Evolutionary conservation across 2,888 invertebrate genomes (phyloP).

Genomic region (Penaeus monodon): DNA sequence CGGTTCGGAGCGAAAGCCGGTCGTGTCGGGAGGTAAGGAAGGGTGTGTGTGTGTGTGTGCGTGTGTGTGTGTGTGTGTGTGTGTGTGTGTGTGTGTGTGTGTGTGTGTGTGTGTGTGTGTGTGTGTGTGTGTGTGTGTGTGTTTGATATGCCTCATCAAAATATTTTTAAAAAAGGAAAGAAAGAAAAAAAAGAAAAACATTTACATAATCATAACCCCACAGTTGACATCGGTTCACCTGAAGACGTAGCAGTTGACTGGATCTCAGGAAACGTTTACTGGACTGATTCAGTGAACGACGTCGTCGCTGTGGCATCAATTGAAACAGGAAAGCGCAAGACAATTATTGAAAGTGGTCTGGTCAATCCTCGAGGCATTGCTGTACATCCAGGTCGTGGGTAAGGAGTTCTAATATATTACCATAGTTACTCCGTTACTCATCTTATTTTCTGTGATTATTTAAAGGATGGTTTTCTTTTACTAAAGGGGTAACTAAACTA

Average conservation of each 20-base stretch:
- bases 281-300: conserved; percentile 92
- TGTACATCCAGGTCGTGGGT: conserved; percentile 90
- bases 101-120: too few relatives aligned
- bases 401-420: conserved; percentile 66
- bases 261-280: conserved; percentile 92
- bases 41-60: too few relatives aligned
- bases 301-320: conserved; percentile 91
- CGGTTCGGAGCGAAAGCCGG: conserved; percentile 78
- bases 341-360: conserved; percentile 82
- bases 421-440: too few relatives aligned
- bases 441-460: too few relatives aligned
- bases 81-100: too few relatives aligned
- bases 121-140: too few relatives aligned
- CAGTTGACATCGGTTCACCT: conserved; percentile 83
- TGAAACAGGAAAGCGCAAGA: conserved; percentile 81
- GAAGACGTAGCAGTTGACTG: conserved; percentile 96
- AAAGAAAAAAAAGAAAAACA: too few relatives aligned
- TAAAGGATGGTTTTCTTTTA: too few relatives aligned
- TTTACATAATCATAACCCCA: conserved; percentile 60
- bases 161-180: too few relatives aligned
- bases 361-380: conserved; percentile 95
- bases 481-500: too few relatives aligned
- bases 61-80: too few relatives aligned
- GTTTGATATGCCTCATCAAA: too few relatives aligned
- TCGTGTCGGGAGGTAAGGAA: conserved; percentile 74